A percentile compares a stretch with the other conserved stretches of the same genome.
phyloP scores from a whole-genome alignment of 2,888 invertebrate genomes.

The Drosophila tanythrix region DNA sequence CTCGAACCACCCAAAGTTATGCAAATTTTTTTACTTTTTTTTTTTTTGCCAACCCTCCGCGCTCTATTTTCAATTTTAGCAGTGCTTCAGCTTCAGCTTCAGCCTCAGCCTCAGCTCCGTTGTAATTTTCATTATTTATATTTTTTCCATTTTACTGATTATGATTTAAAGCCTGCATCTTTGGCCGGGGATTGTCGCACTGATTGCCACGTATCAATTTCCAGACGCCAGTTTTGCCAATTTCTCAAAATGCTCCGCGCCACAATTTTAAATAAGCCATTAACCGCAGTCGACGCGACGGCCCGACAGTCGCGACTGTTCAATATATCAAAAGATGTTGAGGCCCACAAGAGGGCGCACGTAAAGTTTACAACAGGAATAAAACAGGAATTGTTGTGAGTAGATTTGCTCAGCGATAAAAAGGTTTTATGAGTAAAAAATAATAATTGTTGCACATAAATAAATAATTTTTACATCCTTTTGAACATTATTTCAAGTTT shows the following conservation, averaged over 20 bases:
- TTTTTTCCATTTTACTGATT: conserved; percentile 82
- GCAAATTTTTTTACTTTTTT: conserved; percentile 65
- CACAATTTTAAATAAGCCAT: conserved; percentile 83
- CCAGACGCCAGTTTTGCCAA: conserved; percentile 78
- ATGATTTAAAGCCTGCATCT: conserved; percentile 78
- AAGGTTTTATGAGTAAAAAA: neutral
- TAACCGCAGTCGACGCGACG: conserved; percentile 82
- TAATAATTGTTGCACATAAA: neutral
- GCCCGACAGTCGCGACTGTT: conserved; percentile 66
- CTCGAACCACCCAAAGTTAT: conserved; percentile 64
- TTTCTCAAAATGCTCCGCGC: conserved; percentile 79
- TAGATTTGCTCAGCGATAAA: neutral
- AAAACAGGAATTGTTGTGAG: neutral
- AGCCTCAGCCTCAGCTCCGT: conserved; percentile 15
- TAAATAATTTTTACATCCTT: neutral
- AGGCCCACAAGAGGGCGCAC: conserved; percentile 1
- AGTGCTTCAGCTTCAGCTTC: conserved; percentile 36
- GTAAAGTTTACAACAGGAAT: neutral
- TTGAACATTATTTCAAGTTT: neutral
- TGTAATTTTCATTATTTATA: conserved; percentile 80
- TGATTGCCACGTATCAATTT: conserved; percentile 83
- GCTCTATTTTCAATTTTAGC: conserved; percentile 75
- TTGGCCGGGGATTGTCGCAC: conserved; percentile 56
- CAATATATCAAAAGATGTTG: conserved; percentile 79
- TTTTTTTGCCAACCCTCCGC: conserved; percentile 66